Base-by-base conservation (phyloP, 2,797 vertebrate genomes). In the Arrhamphus sclerolepis region DNA sequence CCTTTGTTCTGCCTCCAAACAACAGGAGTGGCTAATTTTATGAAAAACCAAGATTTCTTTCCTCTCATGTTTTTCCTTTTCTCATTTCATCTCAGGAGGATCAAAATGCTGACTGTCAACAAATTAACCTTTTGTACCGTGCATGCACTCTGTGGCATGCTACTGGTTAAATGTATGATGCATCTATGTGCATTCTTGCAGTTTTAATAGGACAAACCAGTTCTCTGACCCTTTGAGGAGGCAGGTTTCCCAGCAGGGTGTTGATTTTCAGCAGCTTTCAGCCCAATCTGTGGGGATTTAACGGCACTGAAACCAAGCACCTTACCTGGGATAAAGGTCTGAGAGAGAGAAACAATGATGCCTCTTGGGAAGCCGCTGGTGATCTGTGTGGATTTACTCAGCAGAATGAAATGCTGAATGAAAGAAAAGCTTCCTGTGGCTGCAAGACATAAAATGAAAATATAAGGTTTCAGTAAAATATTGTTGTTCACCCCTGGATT, bases 201-300 rank as follows among this genome's bases (percentile, higher is more conserved):
- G 19, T n/a, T 60, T 77, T 75, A 68, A 70, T 62, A 69, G 64
- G 62, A 66, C 78, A 69, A 70, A 74, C 53, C 18, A 28, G 60
- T 78, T 73, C 50, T 62, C 48, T n/a, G 7, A 66, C 40, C 43
- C 42, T 75, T 81, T 80, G 75, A 70, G 48, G 51, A 46, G 56
- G 51, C 49, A 56, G 53, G 51, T 58, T 66, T 73, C 68, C 59
- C 47, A 60, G 58, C 51, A n/a, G 48, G 77, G 81, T 84, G 73
- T 85, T 72, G 64, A 68, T 77, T 88, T 83, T 81, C 79, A 80
- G 21, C 66, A 22, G 70, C 64, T 83, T 77, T 82, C 57, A 79
- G 71, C 50, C 66, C 48, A 50, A 69, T 74, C 75, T 43, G 16
- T 4, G 44, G 72, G 65, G 67, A 73, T 75, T 68, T 66, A 70